phyloP scores from a whole-genome alignment of 2,113 vertebrate species.

The Cyphomyrus discorhynchus region DNA sequence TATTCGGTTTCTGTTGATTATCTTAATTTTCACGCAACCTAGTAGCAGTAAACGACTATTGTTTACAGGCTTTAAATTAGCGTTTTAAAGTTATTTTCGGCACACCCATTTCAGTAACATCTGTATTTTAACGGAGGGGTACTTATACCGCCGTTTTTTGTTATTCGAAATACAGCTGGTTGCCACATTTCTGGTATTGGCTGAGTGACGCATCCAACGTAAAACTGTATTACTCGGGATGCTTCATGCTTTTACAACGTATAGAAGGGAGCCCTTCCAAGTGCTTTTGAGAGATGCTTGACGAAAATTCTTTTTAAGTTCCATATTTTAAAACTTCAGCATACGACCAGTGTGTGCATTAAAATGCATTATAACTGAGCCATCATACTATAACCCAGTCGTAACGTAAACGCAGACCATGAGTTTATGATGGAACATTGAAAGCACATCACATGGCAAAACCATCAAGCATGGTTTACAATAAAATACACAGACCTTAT shows the following conservation, averaged over 20 bases:
- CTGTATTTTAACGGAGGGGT: not conserved
- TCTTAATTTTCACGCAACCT: not conserved
- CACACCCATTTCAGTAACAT: not conserved
- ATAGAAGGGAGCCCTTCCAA: not conserved
- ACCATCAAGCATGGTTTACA: not conserved
- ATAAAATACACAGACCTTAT: not conserved
- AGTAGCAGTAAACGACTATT: not conserved
- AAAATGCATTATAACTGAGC: not conserved
- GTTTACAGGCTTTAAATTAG: not conserved
- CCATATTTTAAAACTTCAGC: not conserved
- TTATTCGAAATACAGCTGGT: not conserved
- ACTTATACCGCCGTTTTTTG: not conserved
- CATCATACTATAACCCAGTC: not conserved
- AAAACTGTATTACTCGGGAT: not conserved
- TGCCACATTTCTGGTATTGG: not conserved
- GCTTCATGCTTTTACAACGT: not conserved
- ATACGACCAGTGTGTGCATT: not conserved
- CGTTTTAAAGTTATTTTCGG: not conserved
- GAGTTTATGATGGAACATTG: not conserved
- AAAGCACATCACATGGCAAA: slow-evolving; percentile 10
- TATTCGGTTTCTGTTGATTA: not conserved
- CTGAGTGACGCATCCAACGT: not conserved
- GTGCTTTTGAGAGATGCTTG: not conserved
- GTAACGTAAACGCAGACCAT: not conserved
- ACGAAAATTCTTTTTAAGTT: not conserved